Evolutionary conservation across 2,888 invertebrate species (phyloP).

Genomic region (Apamea monoglypha): DNA sequence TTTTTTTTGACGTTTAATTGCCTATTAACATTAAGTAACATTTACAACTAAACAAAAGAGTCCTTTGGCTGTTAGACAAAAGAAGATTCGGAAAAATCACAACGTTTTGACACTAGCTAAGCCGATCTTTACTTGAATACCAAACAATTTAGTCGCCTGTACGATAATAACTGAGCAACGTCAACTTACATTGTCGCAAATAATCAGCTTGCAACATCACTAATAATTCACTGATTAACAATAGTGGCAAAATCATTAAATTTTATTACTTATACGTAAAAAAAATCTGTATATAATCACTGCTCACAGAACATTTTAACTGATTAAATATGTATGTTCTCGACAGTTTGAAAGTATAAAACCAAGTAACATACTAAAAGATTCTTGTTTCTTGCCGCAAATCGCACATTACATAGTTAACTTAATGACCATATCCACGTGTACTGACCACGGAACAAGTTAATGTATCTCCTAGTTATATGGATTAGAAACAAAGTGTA

Average conservation of each 20-base stretch:
- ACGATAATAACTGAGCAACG: conserved; percentile 63
- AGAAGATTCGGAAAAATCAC: neutral
- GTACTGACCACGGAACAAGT: conserved; percentile 50
- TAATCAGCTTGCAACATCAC: conserved; percentile 65
- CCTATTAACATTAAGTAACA: too few relatives aligned
- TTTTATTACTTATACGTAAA: neutral
- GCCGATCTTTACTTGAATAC: conserved; percentile 8
- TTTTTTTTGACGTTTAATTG: too few relatives aligned
- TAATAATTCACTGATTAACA: conserved; percentile 60
- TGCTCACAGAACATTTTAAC: conserved; percentile 17
- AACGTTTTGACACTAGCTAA: neutral
- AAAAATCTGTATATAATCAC: neutral
- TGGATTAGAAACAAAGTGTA: conserved; percentile 40
- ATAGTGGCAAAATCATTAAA: neutral
- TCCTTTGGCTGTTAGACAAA: neutral
- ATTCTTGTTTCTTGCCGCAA: conserved; percentile 54
- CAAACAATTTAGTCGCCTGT: conserved; percentile 18
- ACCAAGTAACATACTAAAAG: conserved; percentile 52
- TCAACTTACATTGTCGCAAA: conserved; percentile 67
- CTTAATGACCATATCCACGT: conserved; percentile 59
- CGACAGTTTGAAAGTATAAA: conserved; percentile 49
- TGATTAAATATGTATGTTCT: conserved; percentile 25
- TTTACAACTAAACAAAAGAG: neutral
- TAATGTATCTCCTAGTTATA: conserved; percentile 32
- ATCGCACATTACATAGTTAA: conserved; percentile 61